Base-by-base conservation (phyloP, 2,888 invertebrate genomes). In the Epirrita christyi region DNA sequence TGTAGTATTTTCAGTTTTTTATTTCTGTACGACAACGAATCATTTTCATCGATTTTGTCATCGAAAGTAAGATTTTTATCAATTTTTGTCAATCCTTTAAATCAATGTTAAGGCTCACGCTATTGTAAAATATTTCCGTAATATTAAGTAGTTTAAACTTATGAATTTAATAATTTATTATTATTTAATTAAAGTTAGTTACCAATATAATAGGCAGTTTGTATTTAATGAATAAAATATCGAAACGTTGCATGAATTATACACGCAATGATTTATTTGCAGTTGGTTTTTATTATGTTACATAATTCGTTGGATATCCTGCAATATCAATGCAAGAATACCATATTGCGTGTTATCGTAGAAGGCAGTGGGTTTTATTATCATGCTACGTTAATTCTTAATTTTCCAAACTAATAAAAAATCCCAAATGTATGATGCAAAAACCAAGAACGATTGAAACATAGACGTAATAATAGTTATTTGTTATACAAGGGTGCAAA, bases 61-160 rank as follows among this genome's bases (percentile, higher is more conserved):
- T 56, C 45, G 29, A 15, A 38, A 13, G 7, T 37, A 21, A 36
- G 2, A 13, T 41, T 49, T 58, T 56, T 32, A 44, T 38, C n/a
- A 29, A 11, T 10, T 45, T 44, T 55, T 52, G 15, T 47, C 28
- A 42, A 55, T 40, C n/a, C 32, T 49, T 13, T 55, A 34, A 55
- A 44, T 32, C 21, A 55, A 34, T 55, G 49, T 60, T 64, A 66
- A 69, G 73, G 76, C 74, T 81, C 81, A 79, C 73, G 75, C 79
- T 81, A 70, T 84, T 87, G 86, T 87, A 86, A 78, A 43, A 85
- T 87, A 85, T 71, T 71, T 68, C 68, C 67, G 40, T 73, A 72
- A 67, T 72, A 70, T 53, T 80, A 77, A 77, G 70, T 81, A 77
- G 82, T 80, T 81, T 81, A 78, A 72, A 68, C 68, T 76, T 71